Evolutionary conservation across 2,888 invertebrate genomes (phyloP), one percentile per base, ranked within the genome.

Genomic region (Eupithecia inturbata): DNA sequence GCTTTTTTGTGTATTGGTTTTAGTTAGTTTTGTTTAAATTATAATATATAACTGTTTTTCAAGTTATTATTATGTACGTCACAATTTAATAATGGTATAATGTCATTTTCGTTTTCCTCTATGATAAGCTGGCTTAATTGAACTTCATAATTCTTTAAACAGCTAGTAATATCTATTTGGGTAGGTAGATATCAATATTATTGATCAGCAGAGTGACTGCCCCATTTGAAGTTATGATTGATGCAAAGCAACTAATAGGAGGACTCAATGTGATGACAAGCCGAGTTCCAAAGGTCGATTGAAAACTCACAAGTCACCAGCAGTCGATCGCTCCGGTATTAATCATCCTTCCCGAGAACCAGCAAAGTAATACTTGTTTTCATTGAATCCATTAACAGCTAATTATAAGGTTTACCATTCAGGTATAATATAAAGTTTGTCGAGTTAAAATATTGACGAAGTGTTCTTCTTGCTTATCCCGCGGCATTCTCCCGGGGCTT

Each of bases 371-470:
- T 78, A 71, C 75, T 77, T 82, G 78, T 80, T 81, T 83, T 74
- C 75, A 75, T 80, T 77, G 77, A 82, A 82, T 79, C 80, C 81
- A 83, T 85, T 82, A 83, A 78, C 79, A 72, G 78, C 76, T 81
- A 81, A 83, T 83, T 82, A 83, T 71, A 75, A 78, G 81, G 79
- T 76, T 68, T 79, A 75, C 78, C 80, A 82, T 85, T 84, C 79
- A 82, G 78, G 81, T 82, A 81, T 81, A 84, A 84, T 78, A 73
- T 77, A 82, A 83, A 83, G 82, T 85, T 85, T 82, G 80, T 82
- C 79, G 82, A 80, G 80, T 83, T 79, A 81, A 82, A 85, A 84
- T 84, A 85, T 86, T 84, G 85, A 85, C 82, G 83, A 80, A 80
- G 79, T 78, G 78, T 78, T 81, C 81, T 81, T 84, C 81, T 81